Conservation (phyloP, 2,888 invertebrate species). For the Drosophila kuntzei region DNA sequence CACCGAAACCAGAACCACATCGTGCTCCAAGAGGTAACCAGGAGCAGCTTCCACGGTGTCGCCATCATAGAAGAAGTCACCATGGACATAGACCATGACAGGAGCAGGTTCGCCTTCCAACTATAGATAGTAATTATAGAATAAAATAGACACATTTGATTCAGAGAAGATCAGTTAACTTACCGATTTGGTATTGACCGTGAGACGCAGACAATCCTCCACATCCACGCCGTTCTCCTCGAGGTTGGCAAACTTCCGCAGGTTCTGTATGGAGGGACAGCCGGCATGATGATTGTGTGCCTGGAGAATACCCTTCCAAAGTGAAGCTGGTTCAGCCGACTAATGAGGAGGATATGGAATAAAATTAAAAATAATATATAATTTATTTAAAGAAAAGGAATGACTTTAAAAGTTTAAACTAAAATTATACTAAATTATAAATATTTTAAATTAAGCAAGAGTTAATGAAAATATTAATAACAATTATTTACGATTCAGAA, state of each 20-base stretch:
- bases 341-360: constrained; percentile 20
- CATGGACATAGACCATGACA: constrained; percentile 86
- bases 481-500: too few relatives aligned
- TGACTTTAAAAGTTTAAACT: too few relatives aligned
- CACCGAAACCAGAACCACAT: constrained; percentile 86
- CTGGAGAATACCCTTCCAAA: constrained; percentile 79
- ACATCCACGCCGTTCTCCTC: constrained; percentile 73
- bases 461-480: background rate
- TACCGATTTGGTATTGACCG: constrained; percentile 82
- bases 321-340: constrained; percentile 72
- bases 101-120: constrained; percentile 73
- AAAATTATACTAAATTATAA: too few relatives aligned
- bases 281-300: constrained; percentile 73
- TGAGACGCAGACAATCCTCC: constrained; percentile 83
- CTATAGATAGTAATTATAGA: constrained; percentile 42
- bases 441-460: too few relatives aligned
- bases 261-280: constrained; percentile 82
- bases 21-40: constrained; percentile 85
- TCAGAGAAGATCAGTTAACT: constrained; percentile 25
- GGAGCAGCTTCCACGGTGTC: constrained; percentile 83
- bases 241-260: constrained; percentile 56
- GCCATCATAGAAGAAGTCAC: constrained; percentile 85
- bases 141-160: background rate
- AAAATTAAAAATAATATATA: too few relatives aligned
- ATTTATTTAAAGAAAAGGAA: too few relatives aligned